phyloP scores from a whole-genome alignment of 2,888 invertebrate species.

The Clunio marinus region DNA sequence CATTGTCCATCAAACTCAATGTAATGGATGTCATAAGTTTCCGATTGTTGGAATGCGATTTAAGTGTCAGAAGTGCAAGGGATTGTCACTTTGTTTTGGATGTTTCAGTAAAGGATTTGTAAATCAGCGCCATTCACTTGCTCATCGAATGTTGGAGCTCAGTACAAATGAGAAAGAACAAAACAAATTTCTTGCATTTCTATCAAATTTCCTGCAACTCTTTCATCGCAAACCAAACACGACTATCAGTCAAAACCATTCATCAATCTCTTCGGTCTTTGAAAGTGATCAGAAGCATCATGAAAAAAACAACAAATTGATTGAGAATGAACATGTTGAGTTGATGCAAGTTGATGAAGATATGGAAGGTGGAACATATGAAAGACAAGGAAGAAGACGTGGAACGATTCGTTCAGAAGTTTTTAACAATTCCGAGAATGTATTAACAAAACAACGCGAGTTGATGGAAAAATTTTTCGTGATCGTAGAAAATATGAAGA shows the following conservation, averaged over 20 bases:
- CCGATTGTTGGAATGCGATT: slow-evolving; percentile 50
- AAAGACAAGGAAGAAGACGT: background rate
- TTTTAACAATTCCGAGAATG: slow-evolving; percentile 34
- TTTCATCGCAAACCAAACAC: background rate
- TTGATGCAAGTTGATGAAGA: slow-evolving; percentile 42
- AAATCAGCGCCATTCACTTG: slow-evolving; percentile 45
- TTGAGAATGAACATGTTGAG: slow-evolving; percentile 43
- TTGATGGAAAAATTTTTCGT: slow-evolving; percentile 24
- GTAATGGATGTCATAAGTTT: slow-evolving; percentile 46
- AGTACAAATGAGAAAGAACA: slow-evolving; percentile 44
- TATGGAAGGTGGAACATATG: slow-evolving; percentile 28
- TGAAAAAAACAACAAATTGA: slow-evolving; percentile 18
- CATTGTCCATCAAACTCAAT: slow-evolving; percentile 47
- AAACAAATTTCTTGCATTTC: background rate
- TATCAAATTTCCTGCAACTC: background rate
- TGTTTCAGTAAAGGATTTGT: slow-evolving; percentile 44
- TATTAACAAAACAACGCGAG: slow-evolving; percentile 14
- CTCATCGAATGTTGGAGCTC: slow-evolving; percentile 50
- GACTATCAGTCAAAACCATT: too few species aligned
- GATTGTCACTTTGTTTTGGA: slow-evolving; percentile 48
- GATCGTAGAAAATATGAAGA: background rate
- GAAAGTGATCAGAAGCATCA: background rate
- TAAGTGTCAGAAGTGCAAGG: slow-evolving; percentile 48
- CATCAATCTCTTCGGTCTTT: background rate
- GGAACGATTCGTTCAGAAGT: slow-evolving; percentile 34